These are phyloP conservation scores for Ligdia adustata DNA, from an alignment of 2,888 invertebrate genomes.

Conservation along the genomic window DNA sequence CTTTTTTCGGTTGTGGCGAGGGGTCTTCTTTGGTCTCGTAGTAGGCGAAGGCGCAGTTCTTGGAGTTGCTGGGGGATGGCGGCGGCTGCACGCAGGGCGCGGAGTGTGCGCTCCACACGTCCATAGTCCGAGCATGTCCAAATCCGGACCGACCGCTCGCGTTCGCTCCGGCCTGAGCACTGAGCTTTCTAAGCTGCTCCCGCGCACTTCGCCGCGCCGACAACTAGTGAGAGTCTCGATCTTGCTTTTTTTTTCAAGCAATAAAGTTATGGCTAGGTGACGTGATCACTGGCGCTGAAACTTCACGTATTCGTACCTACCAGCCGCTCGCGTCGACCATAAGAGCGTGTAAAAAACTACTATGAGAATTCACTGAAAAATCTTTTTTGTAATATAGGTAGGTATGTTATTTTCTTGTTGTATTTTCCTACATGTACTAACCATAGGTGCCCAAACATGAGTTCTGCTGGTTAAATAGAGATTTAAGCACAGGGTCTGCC, in stretches of 20 bases:
- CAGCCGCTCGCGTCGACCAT: too few relatives aligned
- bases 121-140: conserved; percentile 84
- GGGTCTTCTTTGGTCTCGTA: conserved; percentile 86
- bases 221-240: conserved; percentile 18
- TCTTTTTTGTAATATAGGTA: too few relatives aligned
- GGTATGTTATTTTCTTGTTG: too few relatives aligned
- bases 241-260: conserved; percentile 18
- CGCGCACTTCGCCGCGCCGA: conserved; percentile 15
- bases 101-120: conserved; percentile 89
- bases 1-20: conserved; percentile 69
- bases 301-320: conserved; percentile 1
- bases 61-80: conserved; percentile 89
- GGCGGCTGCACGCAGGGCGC: conserved; percentile 83
- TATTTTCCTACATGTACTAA: too few relatives aligned
- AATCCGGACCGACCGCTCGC: conserved; percentile 70
- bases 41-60: conserved; percentile 92
- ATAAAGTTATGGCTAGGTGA: conserved; percentile 11
- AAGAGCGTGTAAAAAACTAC: too few relatives aligned
- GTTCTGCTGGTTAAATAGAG: too few relatives aligned
- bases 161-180: conserved; percentile 68
- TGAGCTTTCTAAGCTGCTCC: conserved; percentile 60
- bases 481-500: too few relatives aligned
- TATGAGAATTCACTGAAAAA: too few relatives aligned
- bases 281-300: conserved; percentile 17
- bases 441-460: too few relatives aligned